Base-by-base conservation (phyloP, 2,113 vertebrate species). In the Mobula hypostoma region DNA sequence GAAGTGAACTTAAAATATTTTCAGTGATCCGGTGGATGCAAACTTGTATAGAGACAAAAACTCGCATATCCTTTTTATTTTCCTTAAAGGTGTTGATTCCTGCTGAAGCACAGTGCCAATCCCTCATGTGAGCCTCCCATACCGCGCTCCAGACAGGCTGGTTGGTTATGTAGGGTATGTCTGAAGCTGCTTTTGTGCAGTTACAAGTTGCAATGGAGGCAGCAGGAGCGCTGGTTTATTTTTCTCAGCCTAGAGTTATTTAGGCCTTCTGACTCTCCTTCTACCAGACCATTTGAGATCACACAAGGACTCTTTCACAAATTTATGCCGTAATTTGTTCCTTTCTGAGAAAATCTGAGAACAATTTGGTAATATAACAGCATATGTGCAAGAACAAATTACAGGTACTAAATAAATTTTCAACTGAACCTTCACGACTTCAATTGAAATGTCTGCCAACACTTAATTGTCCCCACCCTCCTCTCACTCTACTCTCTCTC, bases 311-410 rank as follows among this genome's bases (percentile, higher is more conserved):
- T 36, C 32, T 21, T 92, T 72, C 36, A 40, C 36, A 27, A 74
- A 74, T 14, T 93, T 56, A 74, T 6, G 15, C 9, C 0, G 7
- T 36, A 2, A 68, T 93, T 93, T 93, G 68, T 72, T 93, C 40
- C 40, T n/a, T 56, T 93, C 63, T 74, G 70, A 93, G 91, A 72
- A 93, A 74, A 74, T 48, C 32, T 93, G 91, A 93, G 91, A 48
- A 74, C 68, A 74, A 56, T 93, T 27, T 74, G 68, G 70, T 74
- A 68, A 56, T 56, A 74, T 56, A 40, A 48, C 70, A 72, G 66
- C 70, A 93, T 93, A 29, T 36, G 19, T 76, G 91, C 70, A 56
- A 74, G 91, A 93, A 93, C 91, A 93, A 74, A 93, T 93, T 93
- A 74, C 70, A 93, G 91, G 68, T 74, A 93, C 68, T 48, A 93